Evolutionary conservation across 2,797 vertebrate species (phyloP).

Genomic region (Salarias fasciatus): DNA sequence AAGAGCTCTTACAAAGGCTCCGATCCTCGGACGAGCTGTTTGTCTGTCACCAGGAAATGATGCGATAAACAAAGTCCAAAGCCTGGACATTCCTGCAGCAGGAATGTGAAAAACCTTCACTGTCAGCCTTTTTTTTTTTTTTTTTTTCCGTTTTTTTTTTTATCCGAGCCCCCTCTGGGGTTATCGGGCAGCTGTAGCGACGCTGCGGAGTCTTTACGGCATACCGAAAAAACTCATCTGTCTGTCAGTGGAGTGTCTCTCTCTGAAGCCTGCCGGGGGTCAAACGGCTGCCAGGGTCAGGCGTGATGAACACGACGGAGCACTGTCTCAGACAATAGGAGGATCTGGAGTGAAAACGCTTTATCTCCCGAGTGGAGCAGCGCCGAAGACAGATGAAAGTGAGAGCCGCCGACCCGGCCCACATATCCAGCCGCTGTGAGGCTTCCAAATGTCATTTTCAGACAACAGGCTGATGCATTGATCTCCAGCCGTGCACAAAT

Average conservation of each 20-base stretch:
- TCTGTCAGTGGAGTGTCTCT: slow-evolving; percentile 31
- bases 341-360: slow-evolving; percentile 50
- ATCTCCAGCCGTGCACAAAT: too few relatives aligned
- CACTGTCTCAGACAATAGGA: slow-evolving; percentile 53
- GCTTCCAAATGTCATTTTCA: too few relatives aligned
- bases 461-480: too few relatives aligned
- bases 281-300: slow-evolving; percentile 38
- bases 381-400: slow-evolving; percentile 51
- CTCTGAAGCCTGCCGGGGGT: slow-evolving; percentile 39
- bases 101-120: slow-evolving; percentile 55
- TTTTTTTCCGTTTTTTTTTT: slow-evolving; percentile 3
- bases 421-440: slow-evolving; percentile 29
- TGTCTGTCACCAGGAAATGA: slow-evolving; percentile 58
- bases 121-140: slow-evolving; percentile 21
- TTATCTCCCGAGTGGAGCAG: slow-evolving; percentile 39
- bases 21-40: slow-evolving; percentile 19
- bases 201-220: slow-evolving; percentile 21
- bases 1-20: slow-evolving; percentile 11
- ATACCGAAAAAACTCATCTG: slow-evolving; percentile 40
- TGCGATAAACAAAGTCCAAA: slow-evolving; percentile 41
- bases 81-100: slow-evolving; percentile 43
- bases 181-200: slow-evolving; percentile 43
- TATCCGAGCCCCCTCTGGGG: neutral
- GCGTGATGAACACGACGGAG: slow-evolving; percentile 55
- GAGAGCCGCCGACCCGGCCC: slow-evolving; percentile 26